Evolutionary conservation across 2,113 vertebrate species (phyloP).

Genomic region (Corydoras maculifer): DNA sequence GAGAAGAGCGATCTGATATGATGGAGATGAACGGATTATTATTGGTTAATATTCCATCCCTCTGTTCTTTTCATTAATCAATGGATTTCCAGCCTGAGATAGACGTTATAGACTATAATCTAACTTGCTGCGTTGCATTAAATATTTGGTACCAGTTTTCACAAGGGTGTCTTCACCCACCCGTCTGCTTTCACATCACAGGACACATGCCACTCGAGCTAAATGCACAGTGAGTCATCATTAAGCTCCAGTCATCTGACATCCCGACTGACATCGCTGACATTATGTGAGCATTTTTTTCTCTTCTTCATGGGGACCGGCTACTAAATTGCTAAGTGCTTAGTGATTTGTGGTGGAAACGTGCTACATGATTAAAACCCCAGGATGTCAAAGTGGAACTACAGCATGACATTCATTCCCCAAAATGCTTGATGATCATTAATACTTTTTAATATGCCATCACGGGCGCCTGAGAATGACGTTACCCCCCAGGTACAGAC

Average conservation of each 20-base stretch:
- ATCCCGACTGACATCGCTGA: slow-evolving; percentile 14
- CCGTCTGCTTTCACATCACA: no score
- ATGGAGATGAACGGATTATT: no score
- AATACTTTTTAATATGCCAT: slow-evolving; percentile 3
- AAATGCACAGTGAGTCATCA: not conserved
- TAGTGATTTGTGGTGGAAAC: slow-evolving; percentile 29
- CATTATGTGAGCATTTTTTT: slow-evolving; percentile 18
- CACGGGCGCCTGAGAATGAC: not conserved
- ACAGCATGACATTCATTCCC: slow-evolving; percentile 17
- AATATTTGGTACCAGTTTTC: not conserved
- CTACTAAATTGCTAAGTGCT: slow-evolving; percentile 26
- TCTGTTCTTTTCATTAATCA: not conserved
- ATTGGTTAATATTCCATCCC: no score
- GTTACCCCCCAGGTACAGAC: no score
- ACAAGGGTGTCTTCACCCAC: no score
- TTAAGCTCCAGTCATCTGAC: slow-evolving; percentile 9
- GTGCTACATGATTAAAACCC: slow-evolving; percentile 35
- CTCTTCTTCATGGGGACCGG: slow-evolving; percentile 2
- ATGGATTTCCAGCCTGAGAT: slow-evolving; percentile 5
- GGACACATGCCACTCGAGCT: not conserved
- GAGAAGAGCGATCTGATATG: not conserved
- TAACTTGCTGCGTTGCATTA: not conserved
- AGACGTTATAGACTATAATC: not conserved
- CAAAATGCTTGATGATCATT: slow-evolving; percentile 22
- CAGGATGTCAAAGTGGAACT: slow-evolving; percentile 16